Percentiles rank a stretch among this genome's conserved stretches.
Conservation (phyloP, 2,797 vertebrate genomes). For the Scolopax rusticola region DNA sequence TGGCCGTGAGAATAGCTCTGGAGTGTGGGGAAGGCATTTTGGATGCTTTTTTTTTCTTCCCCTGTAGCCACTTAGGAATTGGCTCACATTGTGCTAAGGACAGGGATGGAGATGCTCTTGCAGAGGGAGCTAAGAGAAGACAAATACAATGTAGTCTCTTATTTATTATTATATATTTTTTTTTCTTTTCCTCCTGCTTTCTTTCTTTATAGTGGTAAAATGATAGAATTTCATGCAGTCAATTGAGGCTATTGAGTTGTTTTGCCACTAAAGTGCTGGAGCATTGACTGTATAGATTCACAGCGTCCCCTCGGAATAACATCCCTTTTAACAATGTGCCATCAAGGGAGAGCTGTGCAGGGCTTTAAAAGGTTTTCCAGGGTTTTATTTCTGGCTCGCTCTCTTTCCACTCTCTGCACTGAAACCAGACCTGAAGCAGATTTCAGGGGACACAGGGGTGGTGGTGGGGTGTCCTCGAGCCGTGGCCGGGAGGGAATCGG, state of each 20-base stretch:
- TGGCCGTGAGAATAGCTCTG: not conserved
- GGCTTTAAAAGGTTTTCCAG: slow-evolving; percentile 43
- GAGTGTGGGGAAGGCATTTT: not conserved
- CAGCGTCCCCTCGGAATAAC: slow-evolving; percentile 28
- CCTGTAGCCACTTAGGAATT: not conserved
- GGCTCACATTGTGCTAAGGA: not conserved
- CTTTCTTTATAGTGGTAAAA: slow-evolving; percentile 53
- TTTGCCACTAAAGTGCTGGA: slow-evolving; percentile 48
- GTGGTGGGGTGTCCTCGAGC: not conserved
- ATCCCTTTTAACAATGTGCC: slow-evolving; percentile 37
- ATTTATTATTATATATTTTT: not conserved
- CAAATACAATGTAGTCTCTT: slow-evolving; percentile 31
- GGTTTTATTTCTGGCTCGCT: not conserved
- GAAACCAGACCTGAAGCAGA: slow-evolving; percentile 6
- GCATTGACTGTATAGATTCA: slow-evolving; percentile 39
- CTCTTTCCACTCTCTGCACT: not conserved
- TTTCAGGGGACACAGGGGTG: not conserved
- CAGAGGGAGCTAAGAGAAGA: slow-evolving; percentile 27
- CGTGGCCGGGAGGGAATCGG: not conserved
- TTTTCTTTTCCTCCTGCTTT: not conserved
- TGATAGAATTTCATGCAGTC: slow-evolving; percentile 74
- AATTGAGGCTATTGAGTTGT: slow-evolving; percentile 65
- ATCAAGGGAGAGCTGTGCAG: not conserved
- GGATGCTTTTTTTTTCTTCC: not conserved
- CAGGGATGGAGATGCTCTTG: not conserved